These are phyloP conservation scores for Caerostris extrusa DNA, from an alignment of 1,140 invertebrate genomes.

Conservation along the genomic window DNA sequence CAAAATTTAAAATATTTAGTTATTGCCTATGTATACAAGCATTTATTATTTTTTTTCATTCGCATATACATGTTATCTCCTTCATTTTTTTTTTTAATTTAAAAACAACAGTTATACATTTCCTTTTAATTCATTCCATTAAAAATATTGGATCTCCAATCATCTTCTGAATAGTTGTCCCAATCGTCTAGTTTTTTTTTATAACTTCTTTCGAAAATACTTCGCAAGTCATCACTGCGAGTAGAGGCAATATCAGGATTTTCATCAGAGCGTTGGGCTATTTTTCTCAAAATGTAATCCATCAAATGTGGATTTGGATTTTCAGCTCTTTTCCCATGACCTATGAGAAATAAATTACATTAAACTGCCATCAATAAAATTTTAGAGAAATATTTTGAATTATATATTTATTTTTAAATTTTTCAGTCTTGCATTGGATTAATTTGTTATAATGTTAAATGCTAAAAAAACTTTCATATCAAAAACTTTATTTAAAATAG, in stretches of 20 bases:
- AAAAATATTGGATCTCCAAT: background rate
- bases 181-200: background rate
- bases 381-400: no score
- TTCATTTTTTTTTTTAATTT: background rate
- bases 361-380: background rate
- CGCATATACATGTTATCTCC: no score
- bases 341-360: background rate
- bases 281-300: constrained; percentile 30
- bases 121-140: background rate
- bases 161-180: background rate
- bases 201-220: background rate
- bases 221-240: background rate
- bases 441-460: no score
- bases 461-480: no score
- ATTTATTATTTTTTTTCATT: no score
- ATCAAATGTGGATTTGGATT: background rate
- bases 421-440: no score
- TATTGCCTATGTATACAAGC: no score
- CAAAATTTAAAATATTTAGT: no score
- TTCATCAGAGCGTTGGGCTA: background rate
- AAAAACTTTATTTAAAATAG: no score
- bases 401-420: no score
- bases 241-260: background rate
- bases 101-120: background rate
- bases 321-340: constrained; percentile 50